Percentiles rank a stretch among this genome's conserved stretches.
Conservation (phyloP, 2,888 invertebrate genomes). For the Ophion ellenae region DNA sequence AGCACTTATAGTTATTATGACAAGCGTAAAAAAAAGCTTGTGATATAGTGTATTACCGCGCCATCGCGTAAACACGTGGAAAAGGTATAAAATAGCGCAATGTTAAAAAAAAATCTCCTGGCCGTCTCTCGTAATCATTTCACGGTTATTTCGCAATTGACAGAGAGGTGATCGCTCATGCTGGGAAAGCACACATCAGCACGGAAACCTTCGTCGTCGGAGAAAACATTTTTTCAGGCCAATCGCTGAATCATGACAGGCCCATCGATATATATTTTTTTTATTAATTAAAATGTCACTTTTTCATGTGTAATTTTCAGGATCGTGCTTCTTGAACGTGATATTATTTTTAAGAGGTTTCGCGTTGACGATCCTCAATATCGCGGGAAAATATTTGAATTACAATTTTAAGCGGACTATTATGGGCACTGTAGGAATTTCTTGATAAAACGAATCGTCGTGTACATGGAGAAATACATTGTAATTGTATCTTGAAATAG, state of each 20-base stretch:
- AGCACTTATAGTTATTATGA: background rate
- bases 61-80: conserved; percentile 80
- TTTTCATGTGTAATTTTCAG: conserved; percentile 23
- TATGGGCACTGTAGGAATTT: background rate
- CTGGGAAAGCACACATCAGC: conserved; percentile 1
- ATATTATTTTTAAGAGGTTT: conserved; percentile 1
- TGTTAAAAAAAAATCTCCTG: conserved; percentile 10
- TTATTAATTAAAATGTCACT: background rate
- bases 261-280: background rate
- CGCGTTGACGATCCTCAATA: background rate
- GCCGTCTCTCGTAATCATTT: background rate
- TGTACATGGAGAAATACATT: background rate
- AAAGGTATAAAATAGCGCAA: conserved; percentile 82
- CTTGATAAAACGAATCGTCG: background rate
- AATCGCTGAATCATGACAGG: background rate
- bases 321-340: conserved; percentile 6
- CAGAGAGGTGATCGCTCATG: conserved; percentile 40
- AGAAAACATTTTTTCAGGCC: conserved; percentile 6
- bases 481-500: background rate
- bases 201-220: conserved; percentile 16
- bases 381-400: background rate
- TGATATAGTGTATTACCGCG: conserved; percentile 69
- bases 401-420: background rate
- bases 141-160: conserved; percentile 22
- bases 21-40: conserved; percentile 23